Evolutionary conservation across 2,113 vertebrate species (phyloP), one percentile per base, ranked within the genome.

Genomic region (Spilogale gracilis): DNA sequence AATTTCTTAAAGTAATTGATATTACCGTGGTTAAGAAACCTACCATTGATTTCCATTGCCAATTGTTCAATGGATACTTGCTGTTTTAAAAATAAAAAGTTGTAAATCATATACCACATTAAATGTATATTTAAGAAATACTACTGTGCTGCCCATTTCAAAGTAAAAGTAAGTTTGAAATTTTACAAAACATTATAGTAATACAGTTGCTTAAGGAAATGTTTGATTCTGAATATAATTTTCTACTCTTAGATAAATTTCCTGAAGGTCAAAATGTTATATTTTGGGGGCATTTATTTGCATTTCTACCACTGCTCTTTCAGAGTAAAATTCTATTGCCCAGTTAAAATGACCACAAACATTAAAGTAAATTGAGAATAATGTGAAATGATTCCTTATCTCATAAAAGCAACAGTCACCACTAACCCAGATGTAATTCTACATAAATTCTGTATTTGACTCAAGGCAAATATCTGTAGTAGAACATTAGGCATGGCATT

Each of bases 301-400:
- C 18, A 67, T 95, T 96, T 95, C 43, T 78, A 79, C 38, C 38
- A 95, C 32, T 78, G 18, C 3, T 82, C 6, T 32, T 96, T 92
- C 32, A 88, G 16, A 69, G 25, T 69, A 43, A 27, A 95, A 3
- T 80, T 56, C 6, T n/a, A 61, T 30, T 93, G 89, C 65, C 96
- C 18, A 12, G 17, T 92, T 54, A 92, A 96, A 94, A 86, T 74
- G 43, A 87, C 18, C 6, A 61, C 63, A 96, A 82, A 45, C 8
- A 52, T 95, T 94, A 94, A 93, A 93, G 65, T 61, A 79, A 88
- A 93, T 67, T 82, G 30, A 89, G 5, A 96, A 89, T 78, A 48
- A 89, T 91, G 2, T 88, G 94, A 94, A 91, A 65, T 54, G 8
- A n/a, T 74, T 43, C 3, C 56, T 74, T 89, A 63, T 80, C 25